Base-by-base conservation (phyloP, 2,113 vertebrate genomes). In the Hippopotamus amphibius region DNA sequence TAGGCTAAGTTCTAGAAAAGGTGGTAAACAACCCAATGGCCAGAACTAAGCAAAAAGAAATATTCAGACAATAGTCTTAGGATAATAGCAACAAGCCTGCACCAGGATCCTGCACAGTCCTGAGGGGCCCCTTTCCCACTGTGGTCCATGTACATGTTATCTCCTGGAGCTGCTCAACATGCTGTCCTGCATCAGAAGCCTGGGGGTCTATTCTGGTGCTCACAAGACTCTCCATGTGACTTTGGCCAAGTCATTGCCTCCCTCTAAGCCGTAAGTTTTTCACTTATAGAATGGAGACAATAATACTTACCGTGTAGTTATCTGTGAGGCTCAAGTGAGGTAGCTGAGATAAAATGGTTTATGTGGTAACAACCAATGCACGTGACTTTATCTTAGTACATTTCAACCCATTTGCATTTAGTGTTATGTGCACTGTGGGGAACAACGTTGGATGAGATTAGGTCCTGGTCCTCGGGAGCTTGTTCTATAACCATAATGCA, bases 111-210 rank as follows among this genome's bases (percentile, higher is more conserved):
- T 53, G 4, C 48, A 53, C 3, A 12, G n/a, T 6, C 33, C 30
- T 22, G 21, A 50, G 33, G 66, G 30, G 33, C 74, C 24, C 48
- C 28, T 12, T 43, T 59, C 65, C 55, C 16, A 26, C 37, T 37
- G 48, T 0, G 5, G 37, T 24, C 37, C 7, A 0, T 14, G 30
- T 30, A 10, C n/a, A 48, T 9, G 7, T 3, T 33, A 6, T 24
- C 59, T 57, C 26, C 19, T 15, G 46, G 66, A 63, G 65, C 5
- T 41, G 13, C 33, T 16, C 46, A 74, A 82, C 12, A 15, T 1
- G 13, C 30, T 7, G 4, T 55, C 53, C 28, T 10, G 1, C 13
- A 43, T 53, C 71, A 69, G n/a, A 53, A 79, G 15, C 12, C 71
- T 0, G 0, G 7, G 7, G 68, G 19, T 59, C 57, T 83, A 12